These are phyloP conservation scores for Etheostoma spectabile DNA, from an alignment of 2,113 vertebrate species.

Conservation along the genomic window DNA sequence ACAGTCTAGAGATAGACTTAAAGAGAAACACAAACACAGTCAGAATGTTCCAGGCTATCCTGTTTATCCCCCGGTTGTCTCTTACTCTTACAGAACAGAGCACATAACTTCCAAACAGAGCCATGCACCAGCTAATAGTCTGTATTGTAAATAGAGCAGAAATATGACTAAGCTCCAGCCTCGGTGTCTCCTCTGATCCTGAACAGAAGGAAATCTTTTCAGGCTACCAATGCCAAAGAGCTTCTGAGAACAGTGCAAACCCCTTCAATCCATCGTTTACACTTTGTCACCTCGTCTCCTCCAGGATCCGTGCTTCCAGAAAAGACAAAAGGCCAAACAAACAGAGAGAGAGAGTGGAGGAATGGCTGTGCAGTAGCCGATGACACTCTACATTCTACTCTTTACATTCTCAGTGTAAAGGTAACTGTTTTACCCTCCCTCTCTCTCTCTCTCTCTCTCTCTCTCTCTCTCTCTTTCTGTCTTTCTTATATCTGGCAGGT, in stretches of 20 bases:
- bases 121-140: conserved; percentile 49
- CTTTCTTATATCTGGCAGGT: conserved; percentile 53
- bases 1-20: conserved; percentile 38
- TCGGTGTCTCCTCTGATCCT: conserved; percentile 72
- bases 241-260: conserved; percentile 57
- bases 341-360: conserved; percentile 11
- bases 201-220: conserved; percentile 75
- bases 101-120: conserved; percentile 62
- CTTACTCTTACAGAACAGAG: conserved; percentile 57
- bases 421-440: conserved; percentile 12
- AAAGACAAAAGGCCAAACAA: conserved; percentile 62
- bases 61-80: conserved; percentile 72
- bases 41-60: conserved; percentile 61
- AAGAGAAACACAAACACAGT: conserved; percentile 50
- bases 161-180: conserved; percentile 56
- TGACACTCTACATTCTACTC: conserved; percentile 56
- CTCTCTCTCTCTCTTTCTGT: conserved; percentile 26
- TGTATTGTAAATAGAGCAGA: conserved; percentile 75
- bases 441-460: neutral
- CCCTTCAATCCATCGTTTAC: conserved; percentile 30
- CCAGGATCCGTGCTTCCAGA: conserved; percentile 42
- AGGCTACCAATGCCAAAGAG: conserved; percentile 60
- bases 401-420: conserved; percentile 60
- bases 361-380: conserved; percentile 17
- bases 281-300: conserved; percentile 47